Evolutionary conservation across 1,140 invertebrate genomes (phyloP).

Genomic region (Drosophila sproati): DNA sequence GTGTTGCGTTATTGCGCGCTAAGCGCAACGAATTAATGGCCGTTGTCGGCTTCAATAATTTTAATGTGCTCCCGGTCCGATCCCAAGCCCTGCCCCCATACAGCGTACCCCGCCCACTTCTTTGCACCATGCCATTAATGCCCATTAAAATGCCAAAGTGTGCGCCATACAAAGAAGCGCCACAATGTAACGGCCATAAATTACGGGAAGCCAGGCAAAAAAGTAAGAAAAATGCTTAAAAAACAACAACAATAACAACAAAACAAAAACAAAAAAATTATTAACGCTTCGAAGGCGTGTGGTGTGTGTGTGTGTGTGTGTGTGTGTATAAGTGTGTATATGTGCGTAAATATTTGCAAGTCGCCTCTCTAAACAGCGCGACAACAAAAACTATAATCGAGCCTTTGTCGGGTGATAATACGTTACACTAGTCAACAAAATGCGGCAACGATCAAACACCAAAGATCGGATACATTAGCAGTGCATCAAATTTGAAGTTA

Average conservation of each 20-base stretch:
- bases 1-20: slow-evolving; percentile 70
- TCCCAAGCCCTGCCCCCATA: slow-evolving; percentile 8
- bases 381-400: slow-evolving; percentile 45
- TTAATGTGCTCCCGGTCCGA: slow-evolving; percentile 59
- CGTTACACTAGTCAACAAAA: slow-evolving; percentile 17
- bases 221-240: slow-evolving; percentile 51
- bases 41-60: slow-evolving; percentile 76
- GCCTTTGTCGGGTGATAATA: slow-evolving; percentile 49
- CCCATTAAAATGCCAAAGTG: slow-evolving; percentile 81
- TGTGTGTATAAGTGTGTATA: slow-evolving; percentile 17
- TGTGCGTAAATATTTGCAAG: slow-evolving; percentile 37
- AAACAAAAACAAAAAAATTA: slow-evolving; percentile 50
- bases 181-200: slow-evolving; percentile 76
- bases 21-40: slow-evolving; percentile 81
- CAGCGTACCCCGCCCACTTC: slow-evolving; percentile 7
- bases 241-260: slow-evolving; percentile 11
- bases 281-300: slow-evolving; percentile 57
- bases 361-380: slow-evolving; percentile 27
- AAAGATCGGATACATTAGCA: too few relatives aligned
- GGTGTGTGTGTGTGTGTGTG: slow-evolving; percentile 10
- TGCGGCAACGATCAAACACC: too few relatives aligned
- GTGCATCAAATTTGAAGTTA: too few relatives aligned
- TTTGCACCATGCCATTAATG: slow-evolving; percentile 59
- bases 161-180: slow-evolving; percentile 50
- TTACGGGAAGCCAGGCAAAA: slow-evolving; percentile 57